Percentiles rank a stretch among this genome's conserved stretches.
Conservation (phyloP, 2,113 vertebrate genomes). For the Alexandromys fortis region DNA sequence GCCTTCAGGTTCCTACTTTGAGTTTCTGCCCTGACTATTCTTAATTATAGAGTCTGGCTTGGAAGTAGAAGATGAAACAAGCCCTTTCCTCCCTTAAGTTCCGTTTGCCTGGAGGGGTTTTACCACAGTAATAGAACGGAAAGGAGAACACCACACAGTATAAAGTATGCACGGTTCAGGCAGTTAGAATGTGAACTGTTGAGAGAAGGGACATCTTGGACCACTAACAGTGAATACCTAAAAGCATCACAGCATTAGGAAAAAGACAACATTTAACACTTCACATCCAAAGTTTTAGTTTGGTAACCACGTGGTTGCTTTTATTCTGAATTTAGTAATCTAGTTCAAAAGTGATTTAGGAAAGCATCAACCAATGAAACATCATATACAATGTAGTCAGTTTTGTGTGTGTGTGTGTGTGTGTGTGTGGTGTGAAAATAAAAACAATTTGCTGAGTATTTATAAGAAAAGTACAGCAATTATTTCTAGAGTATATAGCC, state of each 20-base stretch:
- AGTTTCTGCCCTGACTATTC: neutral
- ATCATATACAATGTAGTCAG: neutral
- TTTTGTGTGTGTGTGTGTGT: neutral
- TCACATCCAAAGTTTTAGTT: neutral
- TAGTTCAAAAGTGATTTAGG: slow-evolving; percentile 4
- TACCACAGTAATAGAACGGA: neutral
- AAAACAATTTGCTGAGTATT: neutral
- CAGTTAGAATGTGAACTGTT: neutral
- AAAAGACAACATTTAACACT: neutral
- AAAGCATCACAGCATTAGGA: neutral
- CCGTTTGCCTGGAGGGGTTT: neutral
- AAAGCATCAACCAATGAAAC: neutral
- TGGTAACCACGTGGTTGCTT: neutral
- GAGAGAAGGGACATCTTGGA: neutral
- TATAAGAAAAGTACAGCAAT: slow-evolving; percentile 14
- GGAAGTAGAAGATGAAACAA: neutral
- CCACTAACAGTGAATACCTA: neutral
- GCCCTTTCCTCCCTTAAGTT: too few species aligned
- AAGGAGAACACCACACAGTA: neutral
- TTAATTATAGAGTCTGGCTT: neutral
- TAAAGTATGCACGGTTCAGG: neutral
- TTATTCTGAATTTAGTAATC: slow-evolving; percentile 44
- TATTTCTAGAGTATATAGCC: neutral
- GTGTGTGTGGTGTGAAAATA: neutral
- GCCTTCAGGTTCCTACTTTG: neutral